Base-by-base conservation (phyloP, 1,140 invertebrate genomes). In the Pteromalus puparum region DNA sequence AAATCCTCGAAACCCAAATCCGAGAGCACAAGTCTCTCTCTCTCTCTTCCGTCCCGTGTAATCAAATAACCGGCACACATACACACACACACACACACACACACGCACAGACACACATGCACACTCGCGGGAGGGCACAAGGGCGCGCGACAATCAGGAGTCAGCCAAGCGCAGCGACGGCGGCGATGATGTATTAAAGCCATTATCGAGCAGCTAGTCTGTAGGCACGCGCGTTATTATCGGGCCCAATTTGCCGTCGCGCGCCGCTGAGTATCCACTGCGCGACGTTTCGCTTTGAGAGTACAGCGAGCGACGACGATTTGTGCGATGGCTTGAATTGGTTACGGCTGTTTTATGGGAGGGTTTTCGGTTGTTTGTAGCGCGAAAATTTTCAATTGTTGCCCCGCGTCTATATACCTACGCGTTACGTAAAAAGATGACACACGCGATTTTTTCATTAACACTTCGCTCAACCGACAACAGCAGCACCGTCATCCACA, bases 181-280 rank as follows among this genome's bases (percentile, higher is more conserved):
- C 30, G 28, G 74, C 34, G 81, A 76, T 83, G 81, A 83, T 77
- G 73, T 77, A 83, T 83, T 83, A 77, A 77, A 46, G 81, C 81
- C 48, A 83, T 83, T 83, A 83, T 83, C 81, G 74, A 61, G 53
- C 53, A 61, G 73, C 61, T 28, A 70, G 67, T 30, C 12, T 38
- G 65, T 15, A 7, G 18, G 10, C 65, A 38, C 79, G 24, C 21
- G n/a, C 21, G 28, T 75, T 65, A 82, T 82, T 76, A 83, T 67
- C 74, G 74, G 72, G 72, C 48, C 72, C 81, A 81, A 82, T 77
- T 82, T 28, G 74, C 74, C 38, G 53, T 18, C 53, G 28, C 73
- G 81, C 30, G 3, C 67, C 42, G 30, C 28, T 81, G 65, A 65
- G 53, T n/a, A n/a, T 61, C 21, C 53, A 61, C 53, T 61, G 53